A percentile compares a stretch with the other conserved stretches of the same genome.
These are phyloP conservation scores for Tychaedon coryphoeus DNA, from an alignment of 2,113 vertebrate genomes.

Conservation along the genomic window DNA sequence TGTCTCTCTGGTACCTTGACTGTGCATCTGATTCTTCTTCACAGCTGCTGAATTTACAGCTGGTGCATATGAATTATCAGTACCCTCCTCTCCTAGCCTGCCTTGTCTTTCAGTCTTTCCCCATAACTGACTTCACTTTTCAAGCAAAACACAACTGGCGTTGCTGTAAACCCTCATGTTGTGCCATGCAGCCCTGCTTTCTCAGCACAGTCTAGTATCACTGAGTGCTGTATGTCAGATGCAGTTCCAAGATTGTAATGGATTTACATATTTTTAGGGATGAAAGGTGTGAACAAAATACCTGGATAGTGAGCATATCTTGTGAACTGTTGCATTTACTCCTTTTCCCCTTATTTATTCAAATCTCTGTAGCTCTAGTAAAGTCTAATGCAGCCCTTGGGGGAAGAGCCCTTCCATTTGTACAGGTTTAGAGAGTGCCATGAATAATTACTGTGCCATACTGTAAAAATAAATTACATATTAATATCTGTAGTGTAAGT, in stretches of 20 bases:
- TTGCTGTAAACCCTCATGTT: neutral
- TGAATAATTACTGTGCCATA: neutral
- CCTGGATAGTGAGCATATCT: neutral
- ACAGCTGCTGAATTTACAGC: neutral
- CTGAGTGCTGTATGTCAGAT: neutral
- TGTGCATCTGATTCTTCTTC: neutral
- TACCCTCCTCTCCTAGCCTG: neutral
- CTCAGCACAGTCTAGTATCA: neutral
- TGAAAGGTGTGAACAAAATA: neutral
- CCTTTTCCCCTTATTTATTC: neutral
- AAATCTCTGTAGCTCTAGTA: neutral
- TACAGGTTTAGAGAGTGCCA: neutral
- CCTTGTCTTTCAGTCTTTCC: neutral
- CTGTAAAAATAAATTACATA: conserved; percentile 12
- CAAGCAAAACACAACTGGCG: neutral
- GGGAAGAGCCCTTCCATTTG: neutral
- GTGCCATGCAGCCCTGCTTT: neutral
- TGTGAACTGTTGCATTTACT: neutral
- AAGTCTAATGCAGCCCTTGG: neutral
- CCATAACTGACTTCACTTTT: neutral
- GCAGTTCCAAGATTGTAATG: neutral
- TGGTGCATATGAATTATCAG: neutral
- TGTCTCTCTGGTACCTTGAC: neutral
- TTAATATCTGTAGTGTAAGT: neutral
- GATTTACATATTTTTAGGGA: neutral